Evolutionary conservation across 2,888 invertebrate species (phyloP).

Genomic region (Chloromyia formosa): DNA sequence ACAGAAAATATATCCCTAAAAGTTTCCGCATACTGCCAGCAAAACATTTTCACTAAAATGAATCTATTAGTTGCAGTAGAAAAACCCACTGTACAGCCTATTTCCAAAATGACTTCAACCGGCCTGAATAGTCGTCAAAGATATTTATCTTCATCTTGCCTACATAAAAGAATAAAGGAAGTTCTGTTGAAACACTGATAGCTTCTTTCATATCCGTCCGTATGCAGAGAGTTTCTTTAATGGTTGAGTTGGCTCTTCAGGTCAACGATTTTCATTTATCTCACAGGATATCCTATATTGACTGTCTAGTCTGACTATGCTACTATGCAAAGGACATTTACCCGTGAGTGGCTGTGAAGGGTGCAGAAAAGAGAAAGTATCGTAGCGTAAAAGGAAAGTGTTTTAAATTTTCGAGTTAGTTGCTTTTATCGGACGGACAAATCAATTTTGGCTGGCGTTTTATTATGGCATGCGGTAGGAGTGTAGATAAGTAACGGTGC

Average conservation of each 20-base stretch:
- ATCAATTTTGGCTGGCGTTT: neutral
- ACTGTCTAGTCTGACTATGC: constrained; percentile 36
- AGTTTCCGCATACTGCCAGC: too few relatives aligned
- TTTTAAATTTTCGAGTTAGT: neutral
- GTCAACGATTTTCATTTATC: constrained; percentile 39
- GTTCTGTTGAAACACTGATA: constrained; percentile 16
- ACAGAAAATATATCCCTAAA: too few relatives aligned
- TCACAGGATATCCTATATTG: constrained; percentile 12
- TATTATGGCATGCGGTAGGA: neutral
- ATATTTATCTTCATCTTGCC: neutral
- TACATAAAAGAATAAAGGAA: neutral
- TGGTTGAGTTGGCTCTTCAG: constrained; percentile 30
- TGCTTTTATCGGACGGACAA: neutral
- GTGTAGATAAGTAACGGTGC: too few relatives aligned
- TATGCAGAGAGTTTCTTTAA: constrained; percentile 26
- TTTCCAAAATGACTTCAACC: neutral
- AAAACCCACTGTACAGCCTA: too few relatives aligned
- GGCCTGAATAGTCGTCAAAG: neutral
- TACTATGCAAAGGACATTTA: constrained; percentile 38
- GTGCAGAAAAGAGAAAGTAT: neutral
- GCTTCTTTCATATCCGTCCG: neutral
- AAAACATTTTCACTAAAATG: too few relatives aligned
- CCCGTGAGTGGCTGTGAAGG: neutral
- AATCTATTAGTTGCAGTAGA: too few relatives aligned
- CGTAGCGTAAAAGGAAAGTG: neutral